Evolutionary conservation across 2,113 vertebrate species (phyloP).

Genomic region (Eurypyga helias): DNA sequence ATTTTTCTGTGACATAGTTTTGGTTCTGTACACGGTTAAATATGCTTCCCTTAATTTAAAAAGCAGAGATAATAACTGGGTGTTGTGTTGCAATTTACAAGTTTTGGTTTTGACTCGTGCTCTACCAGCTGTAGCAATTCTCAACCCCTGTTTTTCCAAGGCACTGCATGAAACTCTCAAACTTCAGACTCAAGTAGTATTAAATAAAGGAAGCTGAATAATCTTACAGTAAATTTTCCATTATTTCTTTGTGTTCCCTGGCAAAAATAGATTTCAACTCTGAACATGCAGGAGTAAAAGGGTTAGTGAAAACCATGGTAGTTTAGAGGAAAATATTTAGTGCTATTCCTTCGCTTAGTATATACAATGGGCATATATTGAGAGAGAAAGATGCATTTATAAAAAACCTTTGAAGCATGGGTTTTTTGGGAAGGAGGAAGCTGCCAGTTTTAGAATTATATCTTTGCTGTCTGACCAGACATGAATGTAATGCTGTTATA

Average conservation of each 20-base stretch:
- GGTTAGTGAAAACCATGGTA: neutral
- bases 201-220: neutral
- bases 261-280: neutral
- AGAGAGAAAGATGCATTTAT: neutral
- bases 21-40: neutral
- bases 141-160: neutral
- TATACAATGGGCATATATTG: neutral
- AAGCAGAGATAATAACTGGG: neutral
- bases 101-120: neutral
- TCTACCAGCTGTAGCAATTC: neutral
- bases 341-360: rapidly evolving
- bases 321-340: neutral
- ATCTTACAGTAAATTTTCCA: neutral
- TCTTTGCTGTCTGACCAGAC: neutral
- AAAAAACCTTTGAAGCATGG: neutral
- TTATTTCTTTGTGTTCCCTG: neutral
- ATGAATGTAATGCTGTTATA: neutral
- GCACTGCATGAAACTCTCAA: neutral
- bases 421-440: neutral
- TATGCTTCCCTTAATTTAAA: neutral
- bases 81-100: neutral
- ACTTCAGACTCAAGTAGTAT: neutral
- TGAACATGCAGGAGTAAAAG: neutral
- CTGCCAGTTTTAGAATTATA: rapidly evolving
- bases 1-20: neutral